phyloP scores from a whole-genome alignment of 2,113 vertebrate genomes.

The Ageneiosus marmoratus region DNA sequence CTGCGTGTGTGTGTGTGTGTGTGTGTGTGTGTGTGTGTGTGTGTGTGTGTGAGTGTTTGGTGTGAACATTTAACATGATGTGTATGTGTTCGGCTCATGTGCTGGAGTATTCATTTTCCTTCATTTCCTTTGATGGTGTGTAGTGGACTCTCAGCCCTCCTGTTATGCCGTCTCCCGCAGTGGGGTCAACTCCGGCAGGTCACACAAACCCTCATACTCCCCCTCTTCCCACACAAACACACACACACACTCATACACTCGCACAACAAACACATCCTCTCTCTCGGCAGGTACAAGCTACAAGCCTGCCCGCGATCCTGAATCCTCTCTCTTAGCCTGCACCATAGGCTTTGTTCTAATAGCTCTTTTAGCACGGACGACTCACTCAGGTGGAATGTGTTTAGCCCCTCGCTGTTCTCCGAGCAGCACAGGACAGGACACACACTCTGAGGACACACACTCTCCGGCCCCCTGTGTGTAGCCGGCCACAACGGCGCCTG shows the following conservation, averaged over 20 bases:
- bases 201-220: slow-evolving; percentile 47
- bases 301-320: slow-evolving; percentile 36
- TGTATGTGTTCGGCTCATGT: slow-evolving; percentile 37
- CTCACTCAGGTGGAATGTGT: slow-evolving; percentile 72
- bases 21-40: slow-evolving; percentile 30
- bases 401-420: slow-evolving; percentile 76
- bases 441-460: slow-evolving; percentile 61
- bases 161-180: slow-evolving; percentile 57
- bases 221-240: slow-evolving; percentile 48
- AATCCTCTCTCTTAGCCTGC: slow-evolving; percentile 36
- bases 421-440: slow-evolving; percentile 65
- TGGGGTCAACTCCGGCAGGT: slow-evolving; percentile 54
- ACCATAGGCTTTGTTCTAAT: slow-evolving; percentile 60
- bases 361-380: slow-evolving; percentile 67
- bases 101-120: slow-evolving; percentile 43
- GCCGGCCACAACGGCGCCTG: slow-evolving; percentile 56
- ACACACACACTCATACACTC: slow-evolving; percentile 59
- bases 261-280: slow-evolving; percentile 45
- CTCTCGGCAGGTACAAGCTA: slow-evolving; percentile 35
- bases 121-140: slow-evolving; percentile 56
- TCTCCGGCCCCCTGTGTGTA: slow-evolving; percentile 60
- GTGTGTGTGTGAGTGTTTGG: slow-evolving; percentile 35
- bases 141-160: slow-evolving; percentile 46
- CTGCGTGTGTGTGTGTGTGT: slow-evolving; percentile 19
- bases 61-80: slow-evolving; percentile 38